Evolutionary conservation across 35 echinoderm and acorn worm species (phyloP), one percentile per base, ranked within the genome.

Genomic region (Ophioderma brevispina): DNA sequence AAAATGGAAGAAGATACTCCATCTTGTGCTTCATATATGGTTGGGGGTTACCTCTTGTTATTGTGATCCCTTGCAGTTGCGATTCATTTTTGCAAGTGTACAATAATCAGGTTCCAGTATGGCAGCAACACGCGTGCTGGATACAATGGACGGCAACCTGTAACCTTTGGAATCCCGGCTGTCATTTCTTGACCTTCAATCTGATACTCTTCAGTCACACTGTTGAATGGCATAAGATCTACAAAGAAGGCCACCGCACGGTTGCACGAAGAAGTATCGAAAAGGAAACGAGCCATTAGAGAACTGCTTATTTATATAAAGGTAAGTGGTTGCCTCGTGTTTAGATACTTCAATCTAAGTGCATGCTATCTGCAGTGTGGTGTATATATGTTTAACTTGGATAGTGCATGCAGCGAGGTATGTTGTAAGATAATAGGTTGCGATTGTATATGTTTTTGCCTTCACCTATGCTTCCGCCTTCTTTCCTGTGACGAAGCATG

Each of bases 251-350:
- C 84, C 1, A 64, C 83, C 14, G n/a, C 40, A 6, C 31, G 43
- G 43, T 1, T 88, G 6, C 43, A 56, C 40, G 32, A 56, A 31
- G n/a, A 84, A 1, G 32, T 1, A 11, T 55, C 82, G 0, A 84
- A 23, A 49, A 17, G 31, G n/a, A 31, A 84, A 33, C 8, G 21
- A 33, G 35, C 46, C 4, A 55, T 23, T 1, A 23, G 13, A 1
- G 82, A 84, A 55, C 82, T 84, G 31, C n/a, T 56, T 31, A 56
- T 84, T 52, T 84, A 84, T 55, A 55, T 52, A 25, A 84, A 84
- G 82, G 82, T 84, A 56, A 31, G 37, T 31, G n/a, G n/a, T n/a
- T n/a, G n/a, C n/a, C n/a, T n/a, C n/a, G n/a, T n/a, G n/a, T n/a
- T n/a, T n/a, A n/a, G n/a, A n/a, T n/a, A n/a, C n/a, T n/a, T n/a